Percentiles rank a stretch among this genome's conserved stretches.
These are phyloP conservation scores for Cyaniris semiargus DNA, from an alignment of 2,888 invertebrate genomes.

Conservation along the genomic window DNA sequence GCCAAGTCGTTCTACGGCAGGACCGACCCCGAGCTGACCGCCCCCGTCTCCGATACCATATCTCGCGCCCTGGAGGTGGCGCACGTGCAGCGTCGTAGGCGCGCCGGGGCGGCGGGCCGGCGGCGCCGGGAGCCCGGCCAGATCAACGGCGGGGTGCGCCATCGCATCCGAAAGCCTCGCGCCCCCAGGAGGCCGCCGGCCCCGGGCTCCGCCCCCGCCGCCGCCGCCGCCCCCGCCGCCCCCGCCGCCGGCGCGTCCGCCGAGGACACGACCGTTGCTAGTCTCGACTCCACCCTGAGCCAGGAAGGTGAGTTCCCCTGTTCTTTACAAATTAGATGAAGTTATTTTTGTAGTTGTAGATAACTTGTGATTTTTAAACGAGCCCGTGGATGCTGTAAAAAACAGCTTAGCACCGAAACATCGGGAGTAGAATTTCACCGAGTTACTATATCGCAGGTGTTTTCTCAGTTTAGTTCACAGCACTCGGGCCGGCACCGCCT, in stretches of 20 bases:
- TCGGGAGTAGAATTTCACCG: no score
- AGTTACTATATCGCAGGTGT: no score
- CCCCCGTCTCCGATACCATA: conserved; percentile 56
- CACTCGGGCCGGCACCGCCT: no score
- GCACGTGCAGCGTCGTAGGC: conserved; percentile 49
- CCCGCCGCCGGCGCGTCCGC: conserved; percentile 46
- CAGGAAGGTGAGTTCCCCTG: conserved; percentile 54
- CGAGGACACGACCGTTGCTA: conserved; percentile 47
- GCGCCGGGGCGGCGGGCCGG: conserved; percentile 55
- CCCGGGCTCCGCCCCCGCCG: conserved; percentile 42
- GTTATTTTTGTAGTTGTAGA: no score
- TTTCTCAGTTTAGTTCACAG: no score
- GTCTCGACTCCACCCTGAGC: conserved; percentile 52
- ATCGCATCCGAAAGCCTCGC: conserved; percentile 83
- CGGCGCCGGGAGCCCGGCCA: conserved; percentile 73
- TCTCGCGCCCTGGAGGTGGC: conserved; percentile 61
- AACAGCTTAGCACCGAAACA: no score
- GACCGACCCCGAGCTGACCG: conserved; percentile 64
- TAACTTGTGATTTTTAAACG: no score
- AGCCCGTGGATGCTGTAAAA: no score
- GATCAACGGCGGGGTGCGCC: conserved; percentile 84
- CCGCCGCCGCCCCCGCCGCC: conserved; percentile 44
- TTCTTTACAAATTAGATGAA: no score
- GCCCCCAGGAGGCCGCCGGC: conserved; percentile 55
- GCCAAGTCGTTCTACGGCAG: conserved; percentile 81